phyloP scores from a whole-genome alignment of 2,888 invertebrate genomes.

The Petrolisthes manimaculis region DNA sequence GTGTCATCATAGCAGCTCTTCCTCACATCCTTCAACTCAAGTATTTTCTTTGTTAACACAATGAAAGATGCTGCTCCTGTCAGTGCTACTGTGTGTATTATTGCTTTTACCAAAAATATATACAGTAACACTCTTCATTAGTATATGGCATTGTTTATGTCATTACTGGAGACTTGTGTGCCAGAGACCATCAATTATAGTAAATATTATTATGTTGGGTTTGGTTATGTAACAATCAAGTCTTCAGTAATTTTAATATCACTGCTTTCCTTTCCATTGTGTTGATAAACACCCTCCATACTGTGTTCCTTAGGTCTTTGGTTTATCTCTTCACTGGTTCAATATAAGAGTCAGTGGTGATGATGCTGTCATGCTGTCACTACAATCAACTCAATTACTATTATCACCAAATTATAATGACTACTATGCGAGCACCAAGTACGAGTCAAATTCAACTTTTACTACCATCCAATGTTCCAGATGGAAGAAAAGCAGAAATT shows the following conservation, averaged over 20 bases:
- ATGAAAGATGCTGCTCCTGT: neutral
- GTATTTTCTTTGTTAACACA: too few relatives aligned
- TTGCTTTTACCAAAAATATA: neutral
- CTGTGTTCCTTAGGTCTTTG: neutral
- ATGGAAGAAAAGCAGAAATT: neutral
- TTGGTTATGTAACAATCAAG: neutral
- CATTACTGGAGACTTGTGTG: too few relatives aligned
- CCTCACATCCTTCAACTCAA: neutral
- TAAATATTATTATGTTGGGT: too few relatives aligned
- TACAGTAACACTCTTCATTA: neutral
- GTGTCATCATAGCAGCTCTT: neutral
- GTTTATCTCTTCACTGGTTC: neutral
- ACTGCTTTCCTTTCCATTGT: neutral
- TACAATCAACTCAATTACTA: neutral
- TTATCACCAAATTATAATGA: neutral
- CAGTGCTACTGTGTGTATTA: neutral
- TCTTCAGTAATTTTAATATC: neutral
- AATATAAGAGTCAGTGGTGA: neutral
- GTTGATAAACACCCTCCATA: neutral
- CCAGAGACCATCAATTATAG: too few relatives aligned
- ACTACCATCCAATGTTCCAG: neutral
- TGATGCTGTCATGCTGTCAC: too few relatives aligned
- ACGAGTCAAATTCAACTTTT: neutral
- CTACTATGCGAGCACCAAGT: neutral
- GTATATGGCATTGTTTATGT: too few relatives aligned